Percentiles rank a stretch among this genome's conserved stretches.
These are phyloP conservation scores for Thymelicus lineola DNA, from an alignment of 2,888 invertebrate species.

Conservation along the genomic window DNA sequence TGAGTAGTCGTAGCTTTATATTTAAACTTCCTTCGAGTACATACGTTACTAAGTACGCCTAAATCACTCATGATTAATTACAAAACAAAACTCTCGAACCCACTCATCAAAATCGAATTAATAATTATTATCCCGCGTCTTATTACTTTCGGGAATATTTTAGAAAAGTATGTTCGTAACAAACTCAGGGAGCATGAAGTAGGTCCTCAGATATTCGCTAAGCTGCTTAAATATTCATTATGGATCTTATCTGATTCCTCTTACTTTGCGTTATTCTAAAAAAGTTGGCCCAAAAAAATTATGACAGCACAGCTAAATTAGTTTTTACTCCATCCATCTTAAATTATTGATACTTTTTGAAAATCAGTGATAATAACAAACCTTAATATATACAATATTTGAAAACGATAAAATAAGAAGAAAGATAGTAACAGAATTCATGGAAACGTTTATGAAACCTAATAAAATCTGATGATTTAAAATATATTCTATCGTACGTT, in stretches of 20 bases:
- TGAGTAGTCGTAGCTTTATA: conserved; percentile 48
- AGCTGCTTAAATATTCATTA: conserved; percentile 31
- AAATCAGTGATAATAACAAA: neutral
- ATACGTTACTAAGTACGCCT: conserved; percentile 22
- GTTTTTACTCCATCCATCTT: neutral
- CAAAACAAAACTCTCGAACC: conserved; percentile 7
- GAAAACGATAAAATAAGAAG: neutral
- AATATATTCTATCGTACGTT: conserved; percentile 27
- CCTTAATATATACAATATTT: too few species aligned
- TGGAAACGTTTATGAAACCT: conserved; percentile 13
- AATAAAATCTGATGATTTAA: conserved; percentile 34
- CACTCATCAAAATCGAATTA: conserved; percentile 9
- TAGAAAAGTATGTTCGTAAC: conserved; percentile 20
- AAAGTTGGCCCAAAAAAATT: conserved; percentile 11
- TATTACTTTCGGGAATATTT: conserved; percentile 22
- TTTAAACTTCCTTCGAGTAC: conserved; percentile 34
- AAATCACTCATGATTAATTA: conserved; percentile 34
- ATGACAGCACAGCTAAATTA: neutral
- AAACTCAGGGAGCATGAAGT: conserved; percentile 19
- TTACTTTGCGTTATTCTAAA: conserved; percentile 19
- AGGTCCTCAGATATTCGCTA: conserved; percentile 27
- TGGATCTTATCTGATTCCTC: conserved; percentile 29
- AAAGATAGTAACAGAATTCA: conserved; percentile 14
- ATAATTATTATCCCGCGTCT: conserved; percentile 20
- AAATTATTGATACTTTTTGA: neutral